Evolutionary conservation across 1,140 invertebrate genomes (phyloP).

Genomic region (Daktulosphaira vitifoliae): DNA sequence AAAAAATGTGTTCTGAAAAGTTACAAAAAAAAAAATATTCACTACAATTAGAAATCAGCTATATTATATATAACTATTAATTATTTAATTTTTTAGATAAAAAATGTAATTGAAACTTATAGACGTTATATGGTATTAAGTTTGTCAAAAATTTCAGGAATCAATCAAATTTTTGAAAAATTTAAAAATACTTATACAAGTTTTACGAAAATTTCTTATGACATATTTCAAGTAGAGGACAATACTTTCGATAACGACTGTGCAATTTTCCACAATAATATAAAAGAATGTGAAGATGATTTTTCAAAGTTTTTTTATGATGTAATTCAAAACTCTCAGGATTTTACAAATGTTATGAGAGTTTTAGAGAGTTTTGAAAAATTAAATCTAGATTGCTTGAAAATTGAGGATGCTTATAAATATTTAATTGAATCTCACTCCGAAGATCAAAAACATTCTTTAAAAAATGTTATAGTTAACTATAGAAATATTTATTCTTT

Average conservation of each 20-base stretch:
- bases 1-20: no score
- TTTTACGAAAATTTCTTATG: not conserved
- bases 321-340: not conserved
- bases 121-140: not conserved
- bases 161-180: not conserved
- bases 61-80: no score
- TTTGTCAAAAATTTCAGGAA: not conserved
- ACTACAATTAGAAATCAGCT: no score
- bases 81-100: not conserved
- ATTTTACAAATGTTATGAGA: not conserved
- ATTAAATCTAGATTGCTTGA: not conserved
- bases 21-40: no score
- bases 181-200: not conserved
- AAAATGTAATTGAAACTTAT: conserved; percentile 5
- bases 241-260: not conserved
- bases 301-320: not conserved
- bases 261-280: not conserved
- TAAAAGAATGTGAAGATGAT: not conserved
- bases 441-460: no score
- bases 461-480: not conserved
- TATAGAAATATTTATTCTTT: not conserved
- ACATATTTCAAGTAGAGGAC: not conserved
- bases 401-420: not conserved
- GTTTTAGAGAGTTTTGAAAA: not conserved
- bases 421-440: no score